Evolutionary conservation across 2,797 vertebrate species (phyloP).

Genomic region (Harpagifer antarcticus): DNA sequence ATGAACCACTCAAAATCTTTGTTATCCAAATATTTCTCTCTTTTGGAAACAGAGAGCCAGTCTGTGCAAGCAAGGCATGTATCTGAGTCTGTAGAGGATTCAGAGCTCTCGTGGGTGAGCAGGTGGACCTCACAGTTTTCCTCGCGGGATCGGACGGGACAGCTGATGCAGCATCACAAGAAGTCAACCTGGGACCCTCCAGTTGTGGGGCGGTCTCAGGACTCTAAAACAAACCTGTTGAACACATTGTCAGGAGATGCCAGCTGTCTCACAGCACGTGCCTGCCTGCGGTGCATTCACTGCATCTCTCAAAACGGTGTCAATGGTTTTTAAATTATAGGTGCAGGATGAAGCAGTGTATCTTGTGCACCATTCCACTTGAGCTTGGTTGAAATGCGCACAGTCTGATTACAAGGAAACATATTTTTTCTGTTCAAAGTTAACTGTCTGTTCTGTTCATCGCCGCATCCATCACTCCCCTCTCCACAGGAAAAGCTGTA

Average conservation of each 20-base stretch:
- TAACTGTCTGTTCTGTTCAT: constrained; percentile 33
- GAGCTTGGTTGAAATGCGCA: constrained; percentile 30
- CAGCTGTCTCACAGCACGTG: constrained; percentile 5
- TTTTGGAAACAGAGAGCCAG: constrained; percentile 27
- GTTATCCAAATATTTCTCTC: constrained; percentile 46
- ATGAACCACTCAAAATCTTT: constrained; percentile 28
- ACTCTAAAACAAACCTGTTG: neutral
- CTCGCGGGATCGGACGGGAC: constrained; percentile 29
- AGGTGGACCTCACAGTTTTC: constrained; percentile 51
- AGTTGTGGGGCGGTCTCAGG: neutral
- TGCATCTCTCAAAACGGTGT: constrained; percentile 17
- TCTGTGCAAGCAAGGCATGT: constrained; percentile 17
- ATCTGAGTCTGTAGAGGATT: constrained; percentile 23
- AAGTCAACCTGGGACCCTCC: constrained; percentile 17
- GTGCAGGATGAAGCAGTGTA: constrained; percentile 27
- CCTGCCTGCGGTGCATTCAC: constrained; percentile 22
- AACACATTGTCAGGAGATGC: constrained; percentile 21
- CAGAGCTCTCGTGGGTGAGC: constrained; percentile 30
- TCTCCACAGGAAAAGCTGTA: constrained; percentile 13
- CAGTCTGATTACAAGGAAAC: constrained; percentile 37
- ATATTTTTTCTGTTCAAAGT: constrained; percentile 25
- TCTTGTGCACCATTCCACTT: constrained; percentile 41
- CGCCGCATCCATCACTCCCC: constrained; percentile 33
- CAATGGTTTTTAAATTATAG: constrained; percentile 45
- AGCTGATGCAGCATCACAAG: constrained; percentile 19